A percentile compares a stretch with the other conserved stretches of the same genome.
Conservation (phyloP, 2,113 vertebrate genomes). For the Alectura lathami region DNA sequence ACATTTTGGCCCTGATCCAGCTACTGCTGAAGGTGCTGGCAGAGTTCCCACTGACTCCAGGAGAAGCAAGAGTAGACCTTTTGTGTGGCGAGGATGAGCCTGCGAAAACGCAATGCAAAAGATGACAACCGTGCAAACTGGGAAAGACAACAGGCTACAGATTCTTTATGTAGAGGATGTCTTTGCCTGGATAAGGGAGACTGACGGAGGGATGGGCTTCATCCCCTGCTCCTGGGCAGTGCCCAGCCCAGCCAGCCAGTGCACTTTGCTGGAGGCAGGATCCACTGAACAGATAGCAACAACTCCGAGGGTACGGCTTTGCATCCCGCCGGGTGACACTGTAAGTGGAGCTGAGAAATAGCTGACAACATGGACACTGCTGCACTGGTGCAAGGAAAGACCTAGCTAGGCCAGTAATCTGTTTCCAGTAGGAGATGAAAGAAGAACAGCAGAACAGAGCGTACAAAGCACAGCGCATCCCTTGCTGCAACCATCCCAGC, state of each 20-base stretch:
- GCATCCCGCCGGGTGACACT: neutral
- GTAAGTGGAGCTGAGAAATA: neutral
- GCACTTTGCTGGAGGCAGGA: neutral
- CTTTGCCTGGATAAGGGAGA: neutral
- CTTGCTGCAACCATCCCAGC: neutral
- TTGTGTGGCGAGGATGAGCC: neutral
- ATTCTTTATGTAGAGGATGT: neutral
- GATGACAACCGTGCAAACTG: constrained; percentile 57
- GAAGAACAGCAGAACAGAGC: neutral
- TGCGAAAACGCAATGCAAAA: constrained; percentile 32
- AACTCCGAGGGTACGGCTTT: neutral
- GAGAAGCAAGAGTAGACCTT: constrained; percentile 30
- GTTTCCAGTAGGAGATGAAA: neutral
- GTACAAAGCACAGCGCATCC: neutral
- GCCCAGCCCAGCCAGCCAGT: neutral
- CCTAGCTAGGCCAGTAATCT: neutral
- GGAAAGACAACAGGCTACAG: constrained; percentile 32
- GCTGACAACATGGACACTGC: neutral
- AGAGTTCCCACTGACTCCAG: constrained; percentile 45
- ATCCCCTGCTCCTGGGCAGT: neutral
- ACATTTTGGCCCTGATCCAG: constrained; percentile 39
- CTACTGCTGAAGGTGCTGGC: neutral
- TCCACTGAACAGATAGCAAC: neutral
- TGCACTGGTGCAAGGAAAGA: neutral
- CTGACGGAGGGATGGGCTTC: neutral